Conservation (phyloP, 2,888 invertebrate genomes). For the Eupithecia subfuscata region DNA sequence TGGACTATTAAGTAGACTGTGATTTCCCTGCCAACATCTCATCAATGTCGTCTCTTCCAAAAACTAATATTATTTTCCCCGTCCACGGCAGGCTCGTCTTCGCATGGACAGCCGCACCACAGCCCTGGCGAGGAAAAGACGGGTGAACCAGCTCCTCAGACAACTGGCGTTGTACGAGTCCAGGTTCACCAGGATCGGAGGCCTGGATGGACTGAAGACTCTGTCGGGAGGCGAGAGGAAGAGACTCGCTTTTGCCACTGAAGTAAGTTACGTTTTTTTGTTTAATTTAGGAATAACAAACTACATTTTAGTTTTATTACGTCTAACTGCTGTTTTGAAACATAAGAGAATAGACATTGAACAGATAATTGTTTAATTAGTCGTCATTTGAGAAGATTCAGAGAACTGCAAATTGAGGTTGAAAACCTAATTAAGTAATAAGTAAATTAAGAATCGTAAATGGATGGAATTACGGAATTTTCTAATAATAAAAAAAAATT, state of each 20-base stretch:
- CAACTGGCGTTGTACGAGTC: conserved; percentile 89
- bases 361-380: neutral
- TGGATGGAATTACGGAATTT: too few species aligned
- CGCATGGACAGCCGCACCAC: conserved; percentile 89
- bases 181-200: conserved; percentile 91
- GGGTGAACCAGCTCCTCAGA: conserved; percentile 88
- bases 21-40: neutral
- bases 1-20: neutral
- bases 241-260: conserved; percentile 95
- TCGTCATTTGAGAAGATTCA: neutral
- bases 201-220: conserved; percentile 89
- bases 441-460: too few species aligned
- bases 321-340: neutral
- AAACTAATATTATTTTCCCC: neutral
- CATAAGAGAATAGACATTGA: neutral
- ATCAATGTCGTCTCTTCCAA: neutral
- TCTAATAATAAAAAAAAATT: too few species aligned
- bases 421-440: too few species aligned
- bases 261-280: conserved; percentile 83
- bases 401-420: too few species aligned
- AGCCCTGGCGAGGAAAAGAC: conserved; percentile 83
- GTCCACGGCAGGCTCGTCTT: conserved; percentile 85
- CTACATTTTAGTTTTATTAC: too few species aligned
- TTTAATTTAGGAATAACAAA: too few species aligned
- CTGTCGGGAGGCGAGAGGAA: conserved; percentile 98